Conservation (phyloP, 2,797 vertebrate genomes). For the Glyptemys insculpta region DNA sequence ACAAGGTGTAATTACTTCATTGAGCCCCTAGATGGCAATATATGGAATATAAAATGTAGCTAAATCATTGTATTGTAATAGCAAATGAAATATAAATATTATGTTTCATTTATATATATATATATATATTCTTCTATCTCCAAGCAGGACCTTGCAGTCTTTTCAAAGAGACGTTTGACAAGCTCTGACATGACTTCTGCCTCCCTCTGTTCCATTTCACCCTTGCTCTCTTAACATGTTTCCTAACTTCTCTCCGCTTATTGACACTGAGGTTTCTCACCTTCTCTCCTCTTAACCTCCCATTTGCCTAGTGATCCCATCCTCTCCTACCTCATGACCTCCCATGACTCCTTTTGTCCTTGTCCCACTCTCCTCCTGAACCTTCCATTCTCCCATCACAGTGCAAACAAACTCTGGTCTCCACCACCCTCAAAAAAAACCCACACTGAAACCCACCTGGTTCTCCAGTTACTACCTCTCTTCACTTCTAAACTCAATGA, state of each 20-base stretch:
- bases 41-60: constrained; percentile 8
- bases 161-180: neutral
- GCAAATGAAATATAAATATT: constrained; percentile 41
- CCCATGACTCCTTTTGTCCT: neutral
- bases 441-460: too few relatives aligned
- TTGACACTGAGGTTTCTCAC: neutral
- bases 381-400: too few relatives aligned
- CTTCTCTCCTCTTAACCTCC: neutral
- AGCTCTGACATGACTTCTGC: neutral
- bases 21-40: neutral
- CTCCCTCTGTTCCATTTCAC: neutral
- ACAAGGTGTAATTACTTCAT: neutral
- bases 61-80: constrained; percentile 40
- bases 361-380: too few relatives aligned
- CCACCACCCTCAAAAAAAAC: too few relatives aligned
- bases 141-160: neutral
- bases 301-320: neutral
- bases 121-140: neutral
- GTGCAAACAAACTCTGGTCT: too few relatives aligned
- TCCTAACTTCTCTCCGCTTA: neutral
- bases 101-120: too few relatives aligned
- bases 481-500: too few relatives aligned
- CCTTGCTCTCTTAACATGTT: neutral
- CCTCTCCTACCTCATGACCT: neutral
- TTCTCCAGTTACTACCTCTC: too few relatives aligned